These are phyloP conservation scores for Zaprionus inermis DNA, from an alignment of 1,140 invertebrate genomes.

Conservation along the genomic window DNA sequence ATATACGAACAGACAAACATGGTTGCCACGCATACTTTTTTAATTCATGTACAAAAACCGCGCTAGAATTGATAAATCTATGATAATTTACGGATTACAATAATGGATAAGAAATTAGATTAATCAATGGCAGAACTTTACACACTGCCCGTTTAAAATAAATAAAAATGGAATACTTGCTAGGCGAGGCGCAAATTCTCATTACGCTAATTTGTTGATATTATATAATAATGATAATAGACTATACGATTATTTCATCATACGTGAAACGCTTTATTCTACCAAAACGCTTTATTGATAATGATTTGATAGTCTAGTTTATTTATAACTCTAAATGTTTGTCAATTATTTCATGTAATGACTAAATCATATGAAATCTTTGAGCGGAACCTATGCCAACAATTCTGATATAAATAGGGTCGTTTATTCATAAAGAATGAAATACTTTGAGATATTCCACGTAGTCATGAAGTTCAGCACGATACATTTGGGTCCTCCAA, in stretches of 20 bases:
- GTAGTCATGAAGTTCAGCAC: not conserved
- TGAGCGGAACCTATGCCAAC: conserved; percentile 26
- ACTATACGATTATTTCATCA: not conserved
- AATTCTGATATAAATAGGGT: conserved; percentile 12
- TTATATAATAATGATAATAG: not conserved
- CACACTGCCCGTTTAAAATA: not conserved
- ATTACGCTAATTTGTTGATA: not conserved
- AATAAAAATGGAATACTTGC: not conserved
- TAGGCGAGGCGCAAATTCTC: not conserved
- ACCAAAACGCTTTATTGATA: not conserved
- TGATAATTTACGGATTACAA: too few species aligned
- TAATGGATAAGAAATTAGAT: too few species aligned
- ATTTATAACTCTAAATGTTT: too few species aligned
- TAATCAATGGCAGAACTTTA: not conserved
- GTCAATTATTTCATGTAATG: too few species aligned
- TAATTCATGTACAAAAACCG: too few species aligned
- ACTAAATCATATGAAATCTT: too few species aligned
- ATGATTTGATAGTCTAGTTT: not conserved
- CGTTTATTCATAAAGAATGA: not conserved
- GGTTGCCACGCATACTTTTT: too few species aligned
- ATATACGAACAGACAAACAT: too few species aligned
- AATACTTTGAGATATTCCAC: conserved; percentile 1
- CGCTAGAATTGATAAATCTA: too few species aligned
- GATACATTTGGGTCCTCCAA: not conserved
- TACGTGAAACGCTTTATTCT: not conserved